Conservation (phyloP, 2,797 vertebrate species). For the Notolepis coatsorum region DNA sequence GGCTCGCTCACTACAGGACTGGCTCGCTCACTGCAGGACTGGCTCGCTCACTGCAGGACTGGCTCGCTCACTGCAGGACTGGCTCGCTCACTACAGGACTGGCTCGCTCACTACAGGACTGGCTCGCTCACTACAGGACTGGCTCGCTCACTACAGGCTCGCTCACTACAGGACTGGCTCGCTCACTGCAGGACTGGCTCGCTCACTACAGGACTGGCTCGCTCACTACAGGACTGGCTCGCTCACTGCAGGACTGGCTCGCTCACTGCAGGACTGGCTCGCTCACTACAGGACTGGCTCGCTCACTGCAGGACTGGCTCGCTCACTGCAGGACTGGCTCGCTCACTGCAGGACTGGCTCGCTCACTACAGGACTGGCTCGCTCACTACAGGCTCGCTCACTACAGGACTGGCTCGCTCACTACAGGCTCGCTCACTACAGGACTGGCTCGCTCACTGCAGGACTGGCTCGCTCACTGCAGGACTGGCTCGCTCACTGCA, state of each 20-base stretch:
- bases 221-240: slow-evolving; percentile 4
- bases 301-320: slow-evolving; percentile 10
- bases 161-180: slow-evolving; percentile 25
- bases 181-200: slow-evolving; percentile 4
- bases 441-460: slow-evolving; percentile 17
- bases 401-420: slow-evolving; percentile 1
- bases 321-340: slow-evolving; percentile 24
- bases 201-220: slow-evolving; percentile 16
- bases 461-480: slow-evolving; percentile 2
- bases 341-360: slow-evolving; percentile 4
- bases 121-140: slow-evolving; percentile 5
- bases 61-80: too few species aligned
- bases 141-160: slow-evolving; percentile 6
- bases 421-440: too few species aligned
- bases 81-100: slow-evolving; percentile 5
- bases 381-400: slow-evolving; percentile 13
- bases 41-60: slow-evolving; percentile 12
- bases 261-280: slow-evolving; percentile 24
- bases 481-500: too few species aligned
- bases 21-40: slow-evolving; percentile 5
- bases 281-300: slow-evolving; percentile 4
- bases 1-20: slow-evolving; percentile 16
- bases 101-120: slow-evolving; percentile 16
- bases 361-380: slow-evolving; percentile 15
- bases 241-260: slow-evolving; percentile 10